Conservation (phyloP, 2,113 vertebrate species). For the Fukomys damarensis region DNA sequence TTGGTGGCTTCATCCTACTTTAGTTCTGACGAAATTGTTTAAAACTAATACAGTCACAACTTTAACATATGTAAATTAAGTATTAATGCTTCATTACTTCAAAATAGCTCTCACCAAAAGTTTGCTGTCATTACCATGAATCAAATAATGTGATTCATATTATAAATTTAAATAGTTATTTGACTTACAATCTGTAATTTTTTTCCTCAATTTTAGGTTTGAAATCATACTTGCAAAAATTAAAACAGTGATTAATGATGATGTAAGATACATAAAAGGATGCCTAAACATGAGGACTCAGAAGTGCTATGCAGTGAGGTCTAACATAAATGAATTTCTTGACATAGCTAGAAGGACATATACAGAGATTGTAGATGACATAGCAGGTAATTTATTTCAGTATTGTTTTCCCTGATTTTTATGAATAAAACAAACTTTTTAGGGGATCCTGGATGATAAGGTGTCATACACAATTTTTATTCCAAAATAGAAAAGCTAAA, state of each 20-base stretch:
- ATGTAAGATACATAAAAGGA: conserved; percentile 93
- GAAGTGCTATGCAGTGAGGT: conserved; percentile 97
- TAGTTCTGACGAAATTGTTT: conserved; percentile 2
- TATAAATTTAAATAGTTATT: conserved; percentile 17
- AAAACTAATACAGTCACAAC: neutral
- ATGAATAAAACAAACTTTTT: neutral
- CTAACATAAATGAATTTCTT: conserved; percentile 95
- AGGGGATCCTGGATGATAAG: neutral
- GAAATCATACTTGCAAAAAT: conserved; percentile 94
- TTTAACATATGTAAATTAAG: conserved; percentile 22
- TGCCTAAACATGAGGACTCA: conserved; percentile 97
- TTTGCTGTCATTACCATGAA: conserved; percentile 36
- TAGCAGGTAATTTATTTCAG: conserved; percentile 90
- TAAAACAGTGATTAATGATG: conserved; percentile 95
- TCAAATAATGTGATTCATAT: neutral
- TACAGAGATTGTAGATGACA: conserved; percentile 98
- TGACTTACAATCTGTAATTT: neutral
- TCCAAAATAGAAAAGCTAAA: neutral
- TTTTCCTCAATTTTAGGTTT: conserved; percentile 87
- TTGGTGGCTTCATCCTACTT: conserved; percentile 1
- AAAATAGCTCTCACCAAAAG: conserved; percentile 8
- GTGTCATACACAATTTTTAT: neutral
- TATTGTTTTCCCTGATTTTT: neutral
- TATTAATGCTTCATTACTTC: neutral
- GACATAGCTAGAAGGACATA: conserved; percentile 96